A percentile compares a stretch with the other conserved stretches of the same genome.
Conservation (phyloP, 2,113 vertebrate genomes). For the Calonectris borealis region DNA sequence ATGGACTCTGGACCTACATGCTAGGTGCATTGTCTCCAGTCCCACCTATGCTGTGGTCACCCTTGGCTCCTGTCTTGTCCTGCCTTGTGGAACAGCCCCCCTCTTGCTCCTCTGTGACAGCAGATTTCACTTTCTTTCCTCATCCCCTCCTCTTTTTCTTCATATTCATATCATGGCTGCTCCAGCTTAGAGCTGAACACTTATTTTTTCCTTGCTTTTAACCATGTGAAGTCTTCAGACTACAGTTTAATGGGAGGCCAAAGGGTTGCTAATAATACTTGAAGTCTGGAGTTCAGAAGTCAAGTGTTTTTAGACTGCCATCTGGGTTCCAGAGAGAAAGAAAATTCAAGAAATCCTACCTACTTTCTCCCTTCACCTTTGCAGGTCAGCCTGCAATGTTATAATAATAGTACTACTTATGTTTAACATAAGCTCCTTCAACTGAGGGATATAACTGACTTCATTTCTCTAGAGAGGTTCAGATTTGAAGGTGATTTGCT, state of each 20-base stretch:
- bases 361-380: background rate
- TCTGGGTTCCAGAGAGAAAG: background rate
- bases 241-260: slow-evolving; percentile 28
- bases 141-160: background rate
- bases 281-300: slow-evolving; percentile 19
- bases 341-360: slow-evolving; percentile 1
- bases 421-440: background rate
- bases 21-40: background rate
- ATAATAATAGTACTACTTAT: background rate
- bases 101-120: background rate
- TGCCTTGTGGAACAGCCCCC: background rate
- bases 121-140: background rate
- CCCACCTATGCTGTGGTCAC: background rate
- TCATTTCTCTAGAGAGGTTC: background rate
- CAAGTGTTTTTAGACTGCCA: slow-evolving; percentile 42
- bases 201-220: slow-evolving; percentile 5
- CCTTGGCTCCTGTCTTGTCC: background rate
- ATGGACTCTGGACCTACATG: background rate
- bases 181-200: background rate
- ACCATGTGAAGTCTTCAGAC: background rate
- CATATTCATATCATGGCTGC: background rate
- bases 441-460: background rate
- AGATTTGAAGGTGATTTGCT: slow-evolving; percentile 24
- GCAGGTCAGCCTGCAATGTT: background rate
- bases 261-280: slow-evolving; percentile 35